Evolutionary conservation across 1,140 invertebrate genomes (phyloP).

Genomic region (Holotrichia oblita): DNA sequence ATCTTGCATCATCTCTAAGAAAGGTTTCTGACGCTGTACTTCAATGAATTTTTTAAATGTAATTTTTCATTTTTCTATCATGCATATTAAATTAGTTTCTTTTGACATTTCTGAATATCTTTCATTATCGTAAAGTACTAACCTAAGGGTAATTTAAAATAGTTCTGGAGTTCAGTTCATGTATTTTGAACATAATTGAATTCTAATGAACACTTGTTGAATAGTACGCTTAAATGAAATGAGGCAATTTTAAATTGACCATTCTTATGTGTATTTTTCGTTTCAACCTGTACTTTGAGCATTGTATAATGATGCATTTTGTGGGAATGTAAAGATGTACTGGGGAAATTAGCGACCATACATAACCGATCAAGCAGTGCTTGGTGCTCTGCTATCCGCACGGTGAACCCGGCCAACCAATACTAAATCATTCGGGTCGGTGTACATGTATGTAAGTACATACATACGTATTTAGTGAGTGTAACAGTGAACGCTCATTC

Average conservation of each 20-base stretch:
- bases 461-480: neutral
- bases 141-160: too few relatives aligned
- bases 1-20: too few relatives aligned
- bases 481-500: neutral
- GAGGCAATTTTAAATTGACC: neutral
- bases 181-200: too few relatives aligned
- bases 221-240: too few relatives aligned
- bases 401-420: neutral
- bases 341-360: neutral
- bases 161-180: too few relatives aligned
- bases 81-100: too few relatives aligned
- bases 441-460: neutral
- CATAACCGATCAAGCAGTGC: neutral
- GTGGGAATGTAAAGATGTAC: neutral
- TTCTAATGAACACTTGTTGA: neutral
- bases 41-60: too few relatives aligned
- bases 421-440: constrained; percentile 10
- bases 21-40: too few relatives aligned
- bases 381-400: neutral
- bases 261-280: neutral
- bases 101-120: too few relatives aligned
- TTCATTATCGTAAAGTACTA: too few relatives aligned
- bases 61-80: too few relatives aligned
- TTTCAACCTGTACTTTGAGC: neutral
- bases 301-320: neutral